Conservation (phyloP, 2,888 invertebrate species). For the Alentia gelatinosa region DNA sequence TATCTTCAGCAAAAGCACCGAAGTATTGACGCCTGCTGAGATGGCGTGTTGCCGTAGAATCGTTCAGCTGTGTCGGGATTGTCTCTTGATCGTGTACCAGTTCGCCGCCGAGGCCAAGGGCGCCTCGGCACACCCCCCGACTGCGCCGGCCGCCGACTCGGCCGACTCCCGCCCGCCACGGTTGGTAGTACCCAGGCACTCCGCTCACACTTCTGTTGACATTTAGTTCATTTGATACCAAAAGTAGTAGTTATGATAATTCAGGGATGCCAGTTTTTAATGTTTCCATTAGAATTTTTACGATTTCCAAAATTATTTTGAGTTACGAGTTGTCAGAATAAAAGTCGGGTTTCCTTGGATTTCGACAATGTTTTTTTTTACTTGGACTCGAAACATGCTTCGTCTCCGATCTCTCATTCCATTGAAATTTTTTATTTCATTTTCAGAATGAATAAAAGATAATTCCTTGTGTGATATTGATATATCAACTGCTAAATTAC, state of each 20-base stretch:
- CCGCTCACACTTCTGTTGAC: neutral
- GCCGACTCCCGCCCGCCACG: neutral
- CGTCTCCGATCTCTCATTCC: too few species aligned
- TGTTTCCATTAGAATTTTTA: neutral
- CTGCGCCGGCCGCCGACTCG: neutral
- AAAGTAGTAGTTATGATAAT: too few species aligned
- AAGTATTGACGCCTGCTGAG: slow-evolving; percentile 72
- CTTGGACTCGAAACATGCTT: too few species aligned
- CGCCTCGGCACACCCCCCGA: slow-evolving; percentile 5
- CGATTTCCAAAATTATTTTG: neutral
- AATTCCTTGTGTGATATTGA: too few species aligned
- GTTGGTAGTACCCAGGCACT: slow-evolving; percentile 34
- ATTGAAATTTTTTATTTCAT: too few species aligned
- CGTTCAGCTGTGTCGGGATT: slow-evolving; percentile 80
- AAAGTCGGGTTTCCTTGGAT: too few species aligned
- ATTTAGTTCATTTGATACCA: too few species aligned
- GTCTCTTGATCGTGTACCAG: slow-evolving; percentile 80
- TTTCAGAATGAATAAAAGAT: too few species aligned
- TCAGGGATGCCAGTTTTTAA: neutral
- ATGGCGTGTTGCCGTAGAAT: slow-evolving; percentile 79
- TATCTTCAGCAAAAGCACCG: slow-evolving; percentile 79
- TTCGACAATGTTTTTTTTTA: too few species aligned
- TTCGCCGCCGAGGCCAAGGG: slow-evolving; percentile 77
- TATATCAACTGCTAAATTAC: too few species aligned
- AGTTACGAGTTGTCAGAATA: too few species aligned